Evolutionary conservation across 2,113 vertebrate genomes (phyloP), one percentile per base, ranked within the genome.

Genomic region (Thryonomys swinderianus): DNA sequence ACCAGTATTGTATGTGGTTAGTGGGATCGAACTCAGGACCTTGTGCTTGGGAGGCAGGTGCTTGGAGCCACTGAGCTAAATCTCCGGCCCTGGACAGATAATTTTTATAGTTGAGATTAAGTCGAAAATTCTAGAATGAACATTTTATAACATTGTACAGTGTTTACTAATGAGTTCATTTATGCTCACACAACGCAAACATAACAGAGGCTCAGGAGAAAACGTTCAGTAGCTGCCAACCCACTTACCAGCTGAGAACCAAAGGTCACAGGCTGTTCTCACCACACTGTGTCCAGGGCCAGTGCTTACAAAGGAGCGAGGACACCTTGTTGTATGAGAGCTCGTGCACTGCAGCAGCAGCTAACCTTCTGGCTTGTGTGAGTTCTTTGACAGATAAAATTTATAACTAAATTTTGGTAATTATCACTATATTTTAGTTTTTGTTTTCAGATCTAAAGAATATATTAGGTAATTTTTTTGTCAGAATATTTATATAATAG

Each of bases 401-500:
- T 87, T 85, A 59, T 95, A 95, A 85, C 40, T 88, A 5, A 78
- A 59, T 3, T 73, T 80, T 84, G 59, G 17, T 96, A 88, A 96
- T 96, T 92, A 87, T 64, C 97, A 88, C 96, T 97, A 62, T 95
- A 93, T 96, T 97, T 98, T 61, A 93, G 13, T 95, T 97, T 96
- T n/a, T 21, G 97, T 95, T 97, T 96, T n/a, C 21, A 97, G 86
- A 32, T 93, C 66, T 97, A 92, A 92, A 67, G 96, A 96, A 95
- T 96, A 93, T 88, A 96, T 96, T 96, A 91, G 90, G 87, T 97
- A 97, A 94, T 95, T 97, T 97, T 88, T 96, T 96, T 97, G 89
- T 97, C 95, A 91, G 85, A 96, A 91, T 94, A 89, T 89, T 64
- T 93, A 97, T 97, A 95, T 86, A 96, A 94, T 97, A 92, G 83